Conservation (phyloP, 2,113 vertebrate genomes). For the Chroicocephalus ridibundus region DNA sequence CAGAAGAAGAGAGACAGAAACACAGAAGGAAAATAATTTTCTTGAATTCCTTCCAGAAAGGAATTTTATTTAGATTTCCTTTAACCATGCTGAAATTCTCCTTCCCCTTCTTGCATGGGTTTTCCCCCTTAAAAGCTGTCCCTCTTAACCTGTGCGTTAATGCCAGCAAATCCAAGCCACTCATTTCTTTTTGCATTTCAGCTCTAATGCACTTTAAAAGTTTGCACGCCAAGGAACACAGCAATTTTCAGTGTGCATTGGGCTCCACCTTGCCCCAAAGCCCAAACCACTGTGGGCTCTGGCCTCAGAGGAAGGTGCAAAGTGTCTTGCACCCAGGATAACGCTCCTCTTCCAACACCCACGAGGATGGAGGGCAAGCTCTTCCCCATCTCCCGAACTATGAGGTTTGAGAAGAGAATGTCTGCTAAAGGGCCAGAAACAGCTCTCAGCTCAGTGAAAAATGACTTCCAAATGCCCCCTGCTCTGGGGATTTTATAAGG, state of each 20-base stretch:
- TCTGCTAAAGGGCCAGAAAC: slow-evolving; percentile 1
- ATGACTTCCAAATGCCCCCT: slow-evolving; percentile 40
- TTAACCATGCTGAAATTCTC: not conserved
- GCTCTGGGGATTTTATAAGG: slow-evolving; percentile 21
- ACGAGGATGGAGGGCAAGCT: fast-evolving
- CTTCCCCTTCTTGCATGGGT: not conserved
- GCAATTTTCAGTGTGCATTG: not conserved
- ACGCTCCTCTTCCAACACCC: not conserved
- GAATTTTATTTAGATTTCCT: slow-evolving; percentile 35
- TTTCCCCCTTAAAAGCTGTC: not conserved
- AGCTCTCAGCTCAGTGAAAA: not conserved
- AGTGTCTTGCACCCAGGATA: not conserved
- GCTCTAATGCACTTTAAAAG: not conserved
- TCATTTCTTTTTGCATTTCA: not conserved
- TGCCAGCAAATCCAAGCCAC: not conserved
- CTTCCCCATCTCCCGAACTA: not conserved
- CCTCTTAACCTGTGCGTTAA: not conserved
- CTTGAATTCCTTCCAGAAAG: slow-evolving; percentile 59
- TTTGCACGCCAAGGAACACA: fast-evolving
- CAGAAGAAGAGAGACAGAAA: slow-evolving; percentile 57
- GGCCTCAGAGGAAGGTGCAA: not conserved
- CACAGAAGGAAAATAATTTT: slow-evolving; percentile 60
- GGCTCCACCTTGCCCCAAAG: not conserved
- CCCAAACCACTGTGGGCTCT: not conserved
- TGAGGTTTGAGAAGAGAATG: not conserved